phyloP scores from a whole-genome alignment of 2,113 vertebrate species.

The Myiopsitta monachus region DNA sequence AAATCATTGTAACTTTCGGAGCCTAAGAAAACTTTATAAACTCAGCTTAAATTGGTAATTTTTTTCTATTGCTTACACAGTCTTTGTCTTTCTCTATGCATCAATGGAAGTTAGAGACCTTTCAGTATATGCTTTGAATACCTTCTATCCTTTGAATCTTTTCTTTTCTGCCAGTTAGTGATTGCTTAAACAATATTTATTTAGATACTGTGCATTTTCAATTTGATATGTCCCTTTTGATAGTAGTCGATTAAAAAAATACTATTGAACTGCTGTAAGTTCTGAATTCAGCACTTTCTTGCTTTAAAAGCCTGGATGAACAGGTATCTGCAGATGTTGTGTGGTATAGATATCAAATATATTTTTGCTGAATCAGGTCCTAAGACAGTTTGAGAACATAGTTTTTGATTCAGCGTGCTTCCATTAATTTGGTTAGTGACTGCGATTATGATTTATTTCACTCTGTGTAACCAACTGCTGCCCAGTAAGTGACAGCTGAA shows the following conservation, averaged over 20 bases:
- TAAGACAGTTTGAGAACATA: slow-evolving; percentile 3
- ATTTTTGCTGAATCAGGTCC: slow-evolving; percentile 50
- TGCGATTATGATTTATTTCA: slow-evolving; percentile 33
- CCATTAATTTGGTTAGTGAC: slow-evolving; percentile 52
- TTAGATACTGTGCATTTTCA: background rate
- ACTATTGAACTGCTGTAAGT: background rate
- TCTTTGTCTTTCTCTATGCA: background rate
- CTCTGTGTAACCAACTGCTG: slow-evolving; percentile 10
- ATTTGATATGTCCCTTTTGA: background rate
- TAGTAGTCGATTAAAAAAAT: background rate
- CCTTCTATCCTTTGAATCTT: background rate
- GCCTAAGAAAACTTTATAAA: background rate
- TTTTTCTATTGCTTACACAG: background rate
- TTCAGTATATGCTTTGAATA: background rate
- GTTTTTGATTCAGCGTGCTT: slow-evolving; percentile 29
- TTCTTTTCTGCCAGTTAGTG: background rate
- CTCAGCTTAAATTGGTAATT: background rate
- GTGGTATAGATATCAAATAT: background rate
- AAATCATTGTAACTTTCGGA: background rate
- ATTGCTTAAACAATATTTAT: background rate
- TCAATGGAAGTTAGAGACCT: background rate
- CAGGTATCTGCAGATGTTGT: background rate
- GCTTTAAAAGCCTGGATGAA: background rate
- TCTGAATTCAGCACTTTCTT: background rate
- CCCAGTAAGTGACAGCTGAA: slow-evolving; percentile 32